These are phyloP conservation scores for Scaptomyza flava DNA, from an alignment of 2,888 invertebrate genomes.

Conservation along the genomic window DNA sequence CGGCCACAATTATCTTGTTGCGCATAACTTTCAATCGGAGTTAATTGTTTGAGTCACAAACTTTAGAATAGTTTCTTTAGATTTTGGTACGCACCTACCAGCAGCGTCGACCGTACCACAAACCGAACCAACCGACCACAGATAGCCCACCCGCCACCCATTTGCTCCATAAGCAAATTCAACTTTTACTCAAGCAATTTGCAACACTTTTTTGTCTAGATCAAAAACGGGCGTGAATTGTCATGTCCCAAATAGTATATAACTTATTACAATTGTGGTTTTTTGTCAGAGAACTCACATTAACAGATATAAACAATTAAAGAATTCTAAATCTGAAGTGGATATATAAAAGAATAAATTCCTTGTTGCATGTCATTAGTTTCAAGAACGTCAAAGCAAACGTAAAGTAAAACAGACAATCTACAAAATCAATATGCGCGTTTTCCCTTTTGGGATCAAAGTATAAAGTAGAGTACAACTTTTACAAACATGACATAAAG, in stretches of 20 bases:
- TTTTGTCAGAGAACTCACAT: not conserved
- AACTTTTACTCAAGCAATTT: slow-evolving; percentile 51
- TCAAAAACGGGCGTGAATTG: slow-evolving; percentile 22
- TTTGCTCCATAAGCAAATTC: slow-evolving; percentile 37
- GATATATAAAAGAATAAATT: not conserved
- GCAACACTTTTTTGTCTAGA: slow-evolving; percentile 52
- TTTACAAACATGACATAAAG: not conserved
- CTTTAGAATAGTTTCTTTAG: slow-evolving; percentile 47
- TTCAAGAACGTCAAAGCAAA: not conserved
- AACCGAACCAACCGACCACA: not conserved
- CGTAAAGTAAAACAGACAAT: not conserved
- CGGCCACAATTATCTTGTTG: slow-evolving; percentile 64
- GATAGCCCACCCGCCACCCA: too few relatives aligned
- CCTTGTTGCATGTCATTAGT: not conserved
- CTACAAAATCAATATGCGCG: not conserved
- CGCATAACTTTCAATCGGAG: slow-evolving; percentile 73
- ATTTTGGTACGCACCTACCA: not conserved
- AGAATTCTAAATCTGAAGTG: not conserved
- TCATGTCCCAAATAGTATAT: slow-evolving; percentile 20
- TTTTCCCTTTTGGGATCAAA: not conserved
- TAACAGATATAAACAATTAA: not conserved
- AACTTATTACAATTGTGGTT: slow-evolving; percentile 15
- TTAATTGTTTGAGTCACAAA: slow-evolving; percentile 72
- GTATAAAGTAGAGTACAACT: not conserved
- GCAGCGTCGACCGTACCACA: not conserved